Conservation (phyloP, 1,140 invertebrate genomes). For the Oscheius sp. region DNA sequence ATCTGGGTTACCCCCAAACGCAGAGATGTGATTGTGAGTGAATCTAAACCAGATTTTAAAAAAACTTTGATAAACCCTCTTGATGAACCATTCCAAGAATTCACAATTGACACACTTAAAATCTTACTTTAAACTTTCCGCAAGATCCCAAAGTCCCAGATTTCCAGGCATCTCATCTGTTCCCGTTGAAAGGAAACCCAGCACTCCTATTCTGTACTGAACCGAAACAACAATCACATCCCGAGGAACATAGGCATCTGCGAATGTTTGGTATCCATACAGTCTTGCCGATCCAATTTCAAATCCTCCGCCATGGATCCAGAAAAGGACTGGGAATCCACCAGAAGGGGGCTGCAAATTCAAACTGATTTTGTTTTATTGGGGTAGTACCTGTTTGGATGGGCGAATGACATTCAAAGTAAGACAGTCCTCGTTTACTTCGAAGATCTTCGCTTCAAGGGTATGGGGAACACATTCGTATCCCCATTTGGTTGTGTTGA, state of each 20-base stretch:
- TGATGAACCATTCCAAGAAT: too few relatives aligned
- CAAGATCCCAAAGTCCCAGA: slow-evolving; percentile 5
- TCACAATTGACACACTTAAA: background rate
- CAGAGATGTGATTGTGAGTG: slow-evolving; percentile 44
- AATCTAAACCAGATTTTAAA: too few relatives aligned
- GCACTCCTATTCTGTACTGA: slow-evolving; percentile 77
- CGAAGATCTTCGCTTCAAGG: background rate
- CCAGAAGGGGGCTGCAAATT: background rate
- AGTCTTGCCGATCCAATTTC: slow-evolving; percentile 86
- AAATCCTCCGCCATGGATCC: slow-evolving; percentile 92
- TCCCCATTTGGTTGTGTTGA: slow-evolving; percentile 69
- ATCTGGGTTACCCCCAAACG: slow-evolving; percentile 64
- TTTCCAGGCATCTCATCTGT: background rate
- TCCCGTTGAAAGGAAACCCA: slow-evolving; percentile 67
- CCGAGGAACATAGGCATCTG: slow-evolving; percentile 42
- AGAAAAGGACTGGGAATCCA: slow-evolving; percentile 78
- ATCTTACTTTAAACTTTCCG: background rate
- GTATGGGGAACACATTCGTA: slow-evolving; percentile 22
- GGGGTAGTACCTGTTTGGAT: background rate
- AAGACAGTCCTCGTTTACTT: slow-evolving; percentile 81
- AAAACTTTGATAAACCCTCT: too few relatives aligned
- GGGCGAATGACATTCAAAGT: slow-evolving; percentile 72
- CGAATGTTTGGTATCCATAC: slow-evolving; percentile 72
- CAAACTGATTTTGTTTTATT: background rate
- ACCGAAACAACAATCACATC: slow-evolving; percentile 69